Conservation (phyloP, 1,140 invertebrate species). For the Pseudomyrmex concolor region DNA sequence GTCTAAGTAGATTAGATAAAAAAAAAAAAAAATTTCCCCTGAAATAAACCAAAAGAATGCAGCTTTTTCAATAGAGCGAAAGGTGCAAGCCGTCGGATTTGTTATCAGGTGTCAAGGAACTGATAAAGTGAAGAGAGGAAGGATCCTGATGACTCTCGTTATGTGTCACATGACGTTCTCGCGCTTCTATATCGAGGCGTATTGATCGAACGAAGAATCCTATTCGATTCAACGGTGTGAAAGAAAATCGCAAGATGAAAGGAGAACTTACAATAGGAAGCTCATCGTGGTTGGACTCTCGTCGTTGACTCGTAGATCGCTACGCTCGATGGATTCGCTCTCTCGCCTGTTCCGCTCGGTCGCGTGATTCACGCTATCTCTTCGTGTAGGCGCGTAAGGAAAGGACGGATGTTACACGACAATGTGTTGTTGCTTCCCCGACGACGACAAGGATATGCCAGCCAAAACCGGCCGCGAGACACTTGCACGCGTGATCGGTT, state of each 20-base stretch:
- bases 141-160: background rate
- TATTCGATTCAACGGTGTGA: background rate
- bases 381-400: background rate
- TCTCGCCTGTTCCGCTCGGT: slow-evolving; percentile 31
- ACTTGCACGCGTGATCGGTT: slow-evolving; percentile 17
- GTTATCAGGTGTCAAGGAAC: slow-evolving; percentile 3
- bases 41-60: background rate
- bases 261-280: slow-evolving; percentile 78
- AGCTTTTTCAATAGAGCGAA: background rate
- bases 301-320: slow-evolving; percentile 50
- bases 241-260: slow-evolving; percentile 19
- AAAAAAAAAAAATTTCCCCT: background rate
- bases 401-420: background rate
- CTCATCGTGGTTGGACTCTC: slow-evolving; percentile 72
- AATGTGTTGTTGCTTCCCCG: too few relatives aligned
- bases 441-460: slow-evolving; percentile 11
- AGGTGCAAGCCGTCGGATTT: background rate
- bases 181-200: background rate
- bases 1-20: background rate
- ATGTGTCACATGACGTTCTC: background rate
- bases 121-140: too few relatives aligned
- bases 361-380: slow-evolving; percentile 13
- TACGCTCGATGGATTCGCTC: background rate
- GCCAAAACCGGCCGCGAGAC: background rate
- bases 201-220: slow-evolving; percentile 26